phyloP scores from a whole-genome alignment of 1,140 invertebrate species.

The Mycetomoellerius zeteki region DNA sequence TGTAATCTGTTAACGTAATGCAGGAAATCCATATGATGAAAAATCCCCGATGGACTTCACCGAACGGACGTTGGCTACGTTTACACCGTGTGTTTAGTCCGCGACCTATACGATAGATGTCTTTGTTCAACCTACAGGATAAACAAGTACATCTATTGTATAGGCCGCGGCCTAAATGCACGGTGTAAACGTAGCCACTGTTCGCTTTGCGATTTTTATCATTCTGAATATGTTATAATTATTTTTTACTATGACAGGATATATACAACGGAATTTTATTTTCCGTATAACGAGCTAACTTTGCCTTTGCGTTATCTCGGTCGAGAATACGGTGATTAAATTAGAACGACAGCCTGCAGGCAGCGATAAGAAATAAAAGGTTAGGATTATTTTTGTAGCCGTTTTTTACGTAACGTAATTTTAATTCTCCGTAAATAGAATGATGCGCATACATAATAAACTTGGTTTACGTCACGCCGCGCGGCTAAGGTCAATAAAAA shows the following conservation, averaged over 20 bases:
- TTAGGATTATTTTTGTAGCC: conserved; percentile 48
- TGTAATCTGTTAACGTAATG: not conserved
- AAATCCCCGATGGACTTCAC: not conserved
- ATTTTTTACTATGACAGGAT: not conserved
- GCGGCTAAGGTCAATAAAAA: conserved; percentile 53
- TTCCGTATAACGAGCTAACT: not conserved
- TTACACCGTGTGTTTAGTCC: too few species aligned
- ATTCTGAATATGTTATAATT: not conserved
- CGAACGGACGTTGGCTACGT: too few species aligned
- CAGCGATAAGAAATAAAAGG: conserved; percentile 49
- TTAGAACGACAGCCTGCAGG: conserved; percentile 25
- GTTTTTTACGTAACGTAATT: conserved; percentile 57
- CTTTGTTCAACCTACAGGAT: too few species aligned
- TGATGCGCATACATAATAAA: conserved; percentile 53
- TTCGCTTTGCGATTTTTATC: not conserved
- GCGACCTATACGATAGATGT: too few species aligned
- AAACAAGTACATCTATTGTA: too few species aligned
- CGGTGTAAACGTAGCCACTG: too few species aligned
- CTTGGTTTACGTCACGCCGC: conserved; percentile 44
- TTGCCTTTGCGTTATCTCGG: not conserved
- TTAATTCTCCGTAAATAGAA: conserved; percentile 52
- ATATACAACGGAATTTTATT: not conserved
- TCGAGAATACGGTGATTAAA: conserved; percentile 34
- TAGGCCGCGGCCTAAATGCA: too few species aligned
- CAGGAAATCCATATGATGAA: too few species aligned